phyloP scores from a whole-genome alignment of 2,888 invertebrate species.

The Melanostoma mellinum region DNA sequence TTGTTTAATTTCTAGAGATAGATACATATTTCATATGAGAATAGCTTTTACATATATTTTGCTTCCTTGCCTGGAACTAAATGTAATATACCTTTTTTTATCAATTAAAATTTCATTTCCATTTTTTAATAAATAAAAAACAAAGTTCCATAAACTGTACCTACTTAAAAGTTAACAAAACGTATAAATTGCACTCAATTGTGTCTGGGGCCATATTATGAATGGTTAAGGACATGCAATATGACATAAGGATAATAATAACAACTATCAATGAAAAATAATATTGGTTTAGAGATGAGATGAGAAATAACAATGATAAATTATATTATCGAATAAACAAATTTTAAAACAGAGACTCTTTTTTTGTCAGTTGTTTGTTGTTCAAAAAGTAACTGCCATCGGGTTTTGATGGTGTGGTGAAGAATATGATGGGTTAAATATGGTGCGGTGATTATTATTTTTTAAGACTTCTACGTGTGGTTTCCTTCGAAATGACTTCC shows the following conservation, averaged over 20 bases:
- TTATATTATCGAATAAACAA: conserved; percentile 8
- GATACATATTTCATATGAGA: conserved; percentile 71
- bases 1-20: conserved; percentile 66
- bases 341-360: neutral
- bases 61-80: conserved; percentile 69
- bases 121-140: conserved; percentile 70
- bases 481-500: conserved; percentile 82
- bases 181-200: conserved; percentile 72
- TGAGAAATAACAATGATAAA: conserved; percentile 42
- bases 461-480: conserved; percentile 52
- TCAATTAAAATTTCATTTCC: conserved; percentile 49
- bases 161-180: conserved; percentile 70
- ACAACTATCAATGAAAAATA: conserved; percentile 28
- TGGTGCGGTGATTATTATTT: conserved; percentile 62
- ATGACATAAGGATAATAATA: conserved; percentile 29
- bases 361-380: conserved; percentile 4
- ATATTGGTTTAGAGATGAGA: conserved; percentile 5
- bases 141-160: conserved; percentile 68
- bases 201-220: conserved; percentile 53
- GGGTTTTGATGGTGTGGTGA: conserved; percentile 32
- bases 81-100: conserved; percentile 63
- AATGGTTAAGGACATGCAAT: conserved; percentile 33
- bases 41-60: conserved; percentile 73
- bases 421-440: conserved; percentile 47
- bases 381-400: conserved; percentile 34